These are phyloP conservation scores for Verasper variegatus DNA, from an alignment of 2,113 vertebrate species.

Conservation along the genomic window DNA sequence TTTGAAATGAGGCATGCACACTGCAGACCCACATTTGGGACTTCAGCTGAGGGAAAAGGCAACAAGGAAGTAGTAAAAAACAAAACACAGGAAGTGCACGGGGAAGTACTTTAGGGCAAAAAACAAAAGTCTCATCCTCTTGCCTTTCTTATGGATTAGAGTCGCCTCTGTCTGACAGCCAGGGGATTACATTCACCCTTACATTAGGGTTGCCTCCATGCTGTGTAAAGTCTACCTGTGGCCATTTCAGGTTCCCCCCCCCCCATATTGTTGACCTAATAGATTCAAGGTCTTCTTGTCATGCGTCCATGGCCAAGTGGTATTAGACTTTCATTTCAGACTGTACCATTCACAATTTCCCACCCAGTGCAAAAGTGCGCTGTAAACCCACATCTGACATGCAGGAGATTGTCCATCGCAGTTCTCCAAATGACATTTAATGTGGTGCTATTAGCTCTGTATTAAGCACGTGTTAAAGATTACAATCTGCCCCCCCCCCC, in stretches of 20 bases:
- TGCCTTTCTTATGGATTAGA: slow-evolving; percentile 24
- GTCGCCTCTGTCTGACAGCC: slow-evolving; percentile 1
- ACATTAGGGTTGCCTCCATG: neutral
- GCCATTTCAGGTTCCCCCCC: neutral
- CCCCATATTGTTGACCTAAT: neutral
- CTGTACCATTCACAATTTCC: slow-evolving; percentile 24
- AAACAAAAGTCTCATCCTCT: slow-evolving; percentile 20
- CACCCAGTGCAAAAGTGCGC: neutral
- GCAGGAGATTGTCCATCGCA: neutral
- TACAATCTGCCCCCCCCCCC: slow-evolving; percentile 28
- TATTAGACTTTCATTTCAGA: slow-evolving; percentile 20
- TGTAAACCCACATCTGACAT: neutral
- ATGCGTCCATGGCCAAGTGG: slow-evolving; percentile 2
- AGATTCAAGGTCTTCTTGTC: slow-evolving; percentile 9
- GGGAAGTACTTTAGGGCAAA: slow-evolving; percentile 51
- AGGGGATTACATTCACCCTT: neutral
- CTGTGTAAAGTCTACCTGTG: neutral
- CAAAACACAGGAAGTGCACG: slow-evolving; percentile 49
- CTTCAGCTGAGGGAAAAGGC: slow-evolving; percentile 15
- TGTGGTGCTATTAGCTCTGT: slow-evolving; percentile 20
- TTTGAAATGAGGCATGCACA: slow-evolving; percentile 62
- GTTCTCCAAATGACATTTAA: slow-evolving; percentile 13
- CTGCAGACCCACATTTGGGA: slow-evolving; percentile 72
- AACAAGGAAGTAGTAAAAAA: slow-evolving; percentile 65
- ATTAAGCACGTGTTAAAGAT: slow-evolving; percentile 67